Percentiles rank a stretch among this genome's conserved stretches.
Evolutionary conservation across 2,888 invertebrate species (phyloP).

Genomic region (Adelphocoris suturalis): DNA sequence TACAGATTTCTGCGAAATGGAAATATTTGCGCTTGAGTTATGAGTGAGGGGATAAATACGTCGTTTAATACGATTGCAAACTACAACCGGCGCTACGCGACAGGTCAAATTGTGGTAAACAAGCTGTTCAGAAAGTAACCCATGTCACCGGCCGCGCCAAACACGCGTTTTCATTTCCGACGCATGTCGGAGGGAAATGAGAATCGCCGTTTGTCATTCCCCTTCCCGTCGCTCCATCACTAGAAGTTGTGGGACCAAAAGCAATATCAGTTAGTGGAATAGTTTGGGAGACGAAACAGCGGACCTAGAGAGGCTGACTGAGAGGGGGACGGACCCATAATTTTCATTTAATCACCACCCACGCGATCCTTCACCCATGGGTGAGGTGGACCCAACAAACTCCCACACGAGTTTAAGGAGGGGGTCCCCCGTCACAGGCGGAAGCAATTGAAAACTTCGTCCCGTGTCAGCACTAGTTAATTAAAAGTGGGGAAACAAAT

Average conservation of each 20-base stretch:
- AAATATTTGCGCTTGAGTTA: background rate
- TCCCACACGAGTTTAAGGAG: background rate
- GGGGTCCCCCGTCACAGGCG: background rate
- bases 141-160: background rate
- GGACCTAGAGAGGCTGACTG: constrained; percentile 30
- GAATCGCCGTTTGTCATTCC: constrained; percentile 19
- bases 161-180: constrained; percentile 56
- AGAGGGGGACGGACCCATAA: constrained; percentile 14
- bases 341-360: constrained; percentile 57
- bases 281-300: constrained; percentile 33
- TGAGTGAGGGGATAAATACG: background rate
- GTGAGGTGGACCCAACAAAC: constrained; percentile 1
- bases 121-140: constrained; percentile 13
- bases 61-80: background rate
- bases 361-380: no score
- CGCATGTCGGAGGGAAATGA: constrained; percentile 53
- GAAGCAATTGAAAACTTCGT: constrained; percentile 49
- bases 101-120: constrained; percentile 28
- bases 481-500: constrained; percentile 61
- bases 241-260: background rate
- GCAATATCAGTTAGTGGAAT: constrained; percentile 59
- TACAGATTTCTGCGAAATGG: no score
- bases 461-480: constrained; percentile 54
- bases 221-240: background rate
- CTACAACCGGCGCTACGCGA: background rate